Conservation (phyloP, 30 jellyfish, hydroid and myxozoan genomes). For the Hydractinia symbiolongicarpus region DNA sequence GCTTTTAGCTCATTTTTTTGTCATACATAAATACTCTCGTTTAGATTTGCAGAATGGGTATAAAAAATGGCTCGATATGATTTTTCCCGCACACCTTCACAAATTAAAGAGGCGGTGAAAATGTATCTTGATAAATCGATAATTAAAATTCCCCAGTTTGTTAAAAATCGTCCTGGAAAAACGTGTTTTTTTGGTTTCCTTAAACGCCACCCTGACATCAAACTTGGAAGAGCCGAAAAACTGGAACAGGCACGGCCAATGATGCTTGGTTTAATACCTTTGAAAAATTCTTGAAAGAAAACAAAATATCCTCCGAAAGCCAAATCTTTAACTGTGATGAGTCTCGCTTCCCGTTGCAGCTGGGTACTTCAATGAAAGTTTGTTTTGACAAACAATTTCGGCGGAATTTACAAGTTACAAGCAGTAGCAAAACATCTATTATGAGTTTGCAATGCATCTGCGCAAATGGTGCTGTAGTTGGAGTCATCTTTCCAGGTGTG, state of each 20-base stretch:
- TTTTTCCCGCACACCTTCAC: no score
- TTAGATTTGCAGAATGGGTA: no score
- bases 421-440: constrained; percentile 22
- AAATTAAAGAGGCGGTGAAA: no score
- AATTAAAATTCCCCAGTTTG: neutral
- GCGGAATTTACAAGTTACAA: constrained; percentile 24
- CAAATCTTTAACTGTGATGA: constrained; percentile 33
- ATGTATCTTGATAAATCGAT: no score
- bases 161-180: constrained; percentile 28
- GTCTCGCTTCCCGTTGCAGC: constrained; percentile 25
- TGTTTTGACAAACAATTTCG: constrained; percentile 17
- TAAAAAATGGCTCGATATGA: no score
- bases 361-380: constrained; percentile 19
- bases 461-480: constrained; percentile 30
- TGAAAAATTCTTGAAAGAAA: constrained; percentile 8
- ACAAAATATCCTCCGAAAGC: neutral
- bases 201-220: constrained; percentile 22
- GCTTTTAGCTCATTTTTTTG: no score
- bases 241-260: constrained; percentile 31
- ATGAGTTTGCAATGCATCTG: constrained; percentile 34
- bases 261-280: constrained; percentile 30
- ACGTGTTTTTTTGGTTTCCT: constrained; percentile 28
- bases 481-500: constrained; percentile 28
- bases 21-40: no score
- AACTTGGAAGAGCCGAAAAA: constrained; percentile 5